Evolutionary conservation across 2,888 invertebrate genomes (phyloP).

Genomic region (Pomacea canaliculata): DNA sequence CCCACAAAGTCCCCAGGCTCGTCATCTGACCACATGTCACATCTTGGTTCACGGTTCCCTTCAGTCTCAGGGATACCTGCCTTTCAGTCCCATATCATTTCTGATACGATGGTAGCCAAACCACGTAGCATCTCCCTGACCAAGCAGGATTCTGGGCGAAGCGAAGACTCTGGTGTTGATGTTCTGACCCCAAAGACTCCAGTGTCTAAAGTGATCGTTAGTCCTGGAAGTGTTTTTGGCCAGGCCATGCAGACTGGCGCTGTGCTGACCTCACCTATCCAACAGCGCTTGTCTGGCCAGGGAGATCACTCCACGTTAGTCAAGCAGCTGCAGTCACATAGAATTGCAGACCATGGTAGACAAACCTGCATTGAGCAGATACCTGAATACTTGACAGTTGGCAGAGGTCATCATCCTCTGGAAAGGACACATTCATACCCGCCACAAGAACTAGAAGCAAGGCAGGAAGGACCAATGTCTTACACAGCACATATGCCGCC

Average conservation of each 20-base stretch:
- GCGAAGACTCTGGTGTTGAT: conserved; percentile 62
- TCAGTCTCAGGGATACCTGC: conserved; percentile 39
- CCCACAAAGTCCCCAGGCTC: conserved; percentile 61
- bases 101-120: conserved; percentile 18
- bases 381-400: background rate
- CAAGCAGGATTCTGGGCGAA: conserved; percentile 53
- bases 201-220: conserved; percentile 22
- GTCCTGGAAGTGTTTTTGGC: conserved; percentile 17
- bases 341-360: conserved; percentile 23
- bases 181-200: conserved; percentile 49
- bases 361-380: conserved; percentile 22
- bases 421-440: conserved; percentile 21
- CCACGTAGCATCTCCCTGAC: conserved; percentile 35
- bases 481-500: background rate
- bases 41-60: conserved; percentile 57
- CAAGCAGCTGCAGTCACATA: conserved; percentile 26
- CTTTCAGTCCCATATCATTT: conserved; percentile 44
- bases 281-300: conserved; percentile 8
- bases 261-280: background rate
- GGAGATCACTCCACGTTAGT: conserved; percentile 22
- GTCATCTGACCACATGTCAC: conserved; percentile 63
- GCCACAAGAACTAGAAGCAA: conserved; percentile 1
- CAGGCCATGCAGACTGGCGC: background rate
- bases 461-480: background rate
- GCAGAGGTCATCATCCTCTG: background rate